phyloP scores from a whole-genome alignment of 2,113 vertebrate genomes.

The Mixornis gularis region DNA sequence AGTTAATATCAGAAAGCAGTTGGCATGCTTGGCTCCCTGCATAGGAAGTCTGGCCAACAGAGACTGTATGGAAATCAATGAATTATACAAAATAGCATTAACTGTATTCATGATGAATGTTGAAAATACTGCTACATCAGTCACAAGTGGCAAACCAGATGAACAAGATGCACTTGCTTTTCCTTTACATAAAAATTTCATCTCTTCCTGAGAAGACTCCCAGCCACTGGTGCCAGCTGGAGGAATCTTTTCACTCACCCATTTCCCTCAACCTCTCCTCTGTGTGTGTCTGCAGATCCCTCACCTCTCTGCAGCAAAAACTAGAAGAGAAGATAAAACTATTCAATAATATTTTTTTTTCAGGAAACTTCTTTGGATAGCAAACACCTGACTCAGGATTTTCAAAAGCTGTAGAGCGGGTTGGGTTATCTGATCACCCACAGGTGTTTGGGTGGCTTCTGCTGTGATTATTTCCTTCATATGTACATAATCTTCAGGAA shows the following conservation, averaged over 20 bases:
- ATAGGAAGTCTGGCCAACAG: neutral
- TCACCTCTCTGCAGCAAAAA: neutral
- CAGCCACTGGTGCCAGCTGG: neutral
- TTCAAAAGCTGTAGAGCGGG: neutral
- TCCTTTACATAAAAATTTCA: neutral
- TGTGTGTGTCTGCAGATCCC: neutral
- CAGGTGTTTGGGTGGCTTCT: conserved; percentile 59
- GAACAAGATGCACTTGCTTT: neutral
- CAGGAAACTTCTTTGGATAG: neutral
- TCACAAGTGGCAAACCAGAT: neutral
- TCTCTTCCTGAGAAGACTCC: neutral
- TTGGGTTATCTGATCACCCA: conserved; percentile 54
- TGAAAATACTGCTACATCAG: neutral
- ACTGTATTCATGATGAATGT: neutral
- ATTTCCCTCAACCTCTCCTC: neutral
- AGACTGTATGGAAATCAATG: neutral
- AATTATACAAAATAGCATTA: conserved; percentile 29
- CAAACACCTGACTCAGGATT: conserved; percentile 38
- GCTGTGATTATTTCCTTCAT: conserved; percentile 29
- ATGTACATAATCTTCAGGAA: conserved; percentile 36
- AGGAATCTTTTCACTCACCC: neutral
- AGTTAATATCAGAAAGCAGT: neutral
- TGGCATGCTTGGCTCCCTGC: neutral
- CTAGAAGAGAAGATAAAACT: neutral
- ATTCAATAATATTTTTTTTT: neutral